Evolutionary conservation across 2,797 vertebrate species (phyloP).

Genomic region (Sebastes kiyomatsui): DNA sequence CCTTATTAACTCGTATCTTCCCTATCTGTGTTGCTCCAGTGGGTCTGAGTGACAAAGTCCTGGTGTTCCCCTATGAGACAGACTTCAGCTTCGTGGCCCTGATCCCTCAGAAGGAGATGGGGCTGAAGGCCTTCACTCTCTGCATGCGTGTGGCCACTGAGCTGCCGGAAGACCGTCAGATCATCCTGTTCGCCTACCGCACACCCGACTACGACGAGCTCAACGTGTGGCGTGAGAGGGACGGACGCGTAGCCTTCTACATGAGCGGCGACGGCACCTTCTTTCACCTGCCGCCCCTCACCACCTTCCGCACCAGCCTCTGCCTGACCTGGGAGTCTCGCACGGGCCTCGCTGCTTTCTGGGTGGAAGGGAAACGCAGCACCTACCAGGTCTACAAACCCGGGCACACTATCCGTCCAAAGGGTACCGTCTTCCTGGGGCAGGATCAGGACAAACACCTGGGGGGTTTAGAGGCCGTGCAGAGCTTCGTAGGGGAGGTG

Average conservation of each 20-base stretch:
- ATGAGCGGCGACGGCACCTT: slow-evolving; percentile 80
- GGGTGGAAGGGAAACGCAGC: slow-evolving; percentile 79
- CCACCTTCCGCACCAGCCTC: slow-evolving; percentile 82
- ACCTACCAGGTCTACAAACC: slow-evolving; percentile 81
- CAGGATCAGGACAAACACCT: slow-evolving; percentile 83
- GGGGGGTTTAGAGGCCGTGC: slow-evolving; percentile 69
- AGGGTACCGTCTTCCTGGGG: slow-evolving; percentile 77
- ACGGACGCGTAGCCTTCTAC: slow-evolving; percentile 82
- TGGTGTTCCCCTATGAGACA: slow-evolving; percentile 84
- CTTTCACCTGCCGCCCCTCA: slow-evolving; percentile 79
- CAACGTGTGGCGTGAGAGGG: slow-evolving; percentile 84
- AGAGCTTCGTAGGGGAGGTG: slow-evolving; percentile 84
- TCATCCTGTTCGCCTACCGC: slow-evolving; percentile 86
- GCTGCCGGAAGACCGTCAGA: slow-evolving; percentile 78
- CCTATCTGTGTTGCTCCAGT: slow-evolving; percentile 39
- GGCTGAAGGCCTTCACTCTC: slow-evolving; percentile 80
- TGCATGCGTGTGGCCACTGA: slow-evolving; percentile 84
- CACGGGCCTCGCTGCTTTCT: slow-evolving; percentile 74
- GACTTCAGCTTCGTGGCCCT: slow-evolving; percentile 83
- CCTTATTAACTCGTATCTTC: background rate
- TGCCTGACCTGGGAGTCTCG: slow-evolving; percentile 85
- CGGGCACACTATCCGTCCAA: slow-evolving; percentile 69
- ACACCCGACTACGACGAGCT: slow-evolving; percentile 83
- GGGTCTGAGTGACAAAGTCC: slow-evolving; percentile 77
- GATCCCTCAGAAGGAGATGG: slow-evolving; percentile 79